Conservation (phyloP, 2,113 vertebrate genomes). For the Dasyurus viverrinus region DNA sequence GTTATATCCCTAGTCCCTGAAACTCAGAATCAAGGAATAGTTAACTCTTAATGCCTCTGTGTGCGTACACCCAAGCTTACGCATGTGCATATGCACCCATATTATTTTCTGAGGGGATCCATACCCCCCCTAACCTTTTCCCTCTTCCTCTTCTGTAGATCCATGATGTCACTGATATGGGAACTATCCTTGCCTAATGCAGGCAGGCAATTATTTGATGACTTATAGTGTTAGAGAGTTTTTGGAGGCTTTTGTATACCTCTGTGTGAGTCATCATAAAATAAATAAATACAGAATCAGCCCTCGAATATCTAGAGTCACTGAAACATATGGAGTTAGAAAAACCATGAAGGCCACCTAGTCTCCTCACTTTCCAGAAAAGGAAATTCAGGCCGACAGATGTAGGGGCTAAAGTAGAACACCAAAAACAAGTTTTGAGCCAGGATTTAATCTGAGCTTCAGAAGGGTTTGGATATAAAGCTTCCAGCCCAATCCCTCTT, state of each 20-base stretch:
- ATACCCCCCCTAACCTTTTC: too few species aligned
- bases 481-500: not conserved
- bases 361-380: not conserved
- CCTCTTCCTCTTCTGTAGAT: not conserved
- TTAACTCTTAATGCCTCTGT: slow-evolving; percentile 11
- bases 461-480: not conserved
- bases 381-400: not conserved
- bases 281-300: not conserved
- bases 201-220: not conserved
- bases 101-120: not conserved
- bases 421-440: too few species aligned
- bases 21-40: slow-evolving; percentile 14
- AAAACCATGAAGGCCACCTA: not conserved
- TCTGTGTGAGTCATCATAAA: not conserved
- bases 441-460: not conserved
- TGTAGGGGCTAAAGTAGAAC: too few species aligned
- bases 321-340: not conserved
- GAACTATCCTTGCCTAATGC: not conserved
- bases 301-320: not conserved
- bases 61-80: too few species aligned
- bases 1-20: slow-evolving; percentile 25
- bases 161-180: too few species aligned
- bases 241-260: not conserved
- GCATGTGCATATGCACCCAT: too few species aligned
- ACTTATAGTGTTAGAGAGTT: not conserved